These are phyloP conservation scores for Littorina saxatilis DNA, from an alignment of 1,140 invertebrate species.

Conservation along the genomic window DNA sequence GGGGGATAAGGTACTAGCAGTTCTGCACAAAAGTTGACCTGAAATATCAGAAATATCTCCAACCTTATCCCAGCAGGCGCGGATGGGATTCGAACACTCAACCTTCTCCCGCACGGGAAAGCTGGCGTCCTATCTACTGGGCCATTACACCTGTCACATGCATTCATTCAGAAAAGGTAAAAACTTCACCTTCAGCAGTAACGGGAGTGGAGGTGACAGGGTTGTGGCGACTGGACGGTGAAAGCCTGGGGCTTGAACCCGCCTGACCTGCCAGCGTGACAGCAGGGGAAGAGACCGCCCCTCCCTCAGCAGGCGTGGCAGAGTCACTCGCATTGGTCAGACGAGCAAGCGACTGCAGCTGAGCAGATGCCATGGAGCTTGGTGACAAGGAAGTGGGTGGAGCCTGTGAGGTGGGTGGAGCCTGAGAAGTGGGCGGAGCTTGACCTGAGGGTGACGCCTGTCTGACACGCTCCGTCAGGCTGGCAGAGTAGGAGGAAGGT, in stretches of 20 bases:
- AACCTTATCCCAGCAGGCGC: no score
- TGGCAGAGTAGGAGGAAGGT: slow-evolving; percentile 25
- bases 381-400: neutral
- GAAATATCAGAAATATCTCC: no score
- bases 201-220: neutral
- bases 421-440: neutral
- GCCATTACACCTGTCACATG: no score
- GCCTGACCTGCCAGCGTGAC: no score
- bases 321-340: slow-evolving; percentile 27
- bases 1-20: no score
- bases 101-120: no score
- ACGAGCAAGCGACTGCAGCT: slow-evolving; percentile 29
- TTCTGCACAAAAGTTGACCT: no score
- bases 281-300: no score
- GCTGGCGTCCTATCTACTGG: no score
- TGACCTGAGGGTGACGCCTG: neutral
- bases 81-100: no score
- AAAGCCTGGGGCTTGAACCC: no score
- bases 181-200: slow-evolving; percentile 35
- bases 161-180: no score
- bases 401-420: neutral
- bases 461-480: slow-evolving; percentile 5
- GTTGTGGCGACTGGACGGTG: neutral
- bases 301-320: neutral
- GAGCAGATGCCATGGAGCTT: neutral